Conservation (phyloP, 2,888 invertebrate genomes). For the Ectemnius cavifrons region DNA sequence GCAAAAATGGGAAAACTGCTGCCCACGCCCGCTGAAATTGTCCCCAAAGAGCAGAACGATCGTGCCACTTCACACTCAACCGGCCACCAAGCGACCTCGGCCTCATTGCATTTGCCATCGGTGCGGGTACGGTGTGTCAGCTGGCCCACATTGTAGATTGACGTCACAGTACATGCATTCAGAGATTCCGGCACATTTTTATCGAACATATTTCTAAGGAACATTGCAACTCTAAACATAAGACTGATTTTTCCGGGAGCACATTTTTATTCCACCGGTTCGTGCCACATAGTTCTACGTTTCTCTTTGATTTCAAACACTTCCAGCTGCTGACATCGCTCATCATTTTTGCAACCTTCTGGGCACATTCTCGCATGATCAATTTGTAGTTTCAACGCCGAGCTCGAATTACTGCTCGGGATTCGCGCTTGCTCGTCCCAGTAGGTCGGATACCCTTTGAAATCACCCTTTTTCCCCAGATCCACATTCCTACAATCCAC, state of each 20-base stretch:
- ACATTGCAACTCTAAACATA: too few relatives aligned
- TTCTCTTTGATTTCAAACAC: neutral
- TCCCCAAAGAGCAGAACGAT: neutral
- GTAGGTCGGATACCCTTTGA: slow-evolving; percentile 30
- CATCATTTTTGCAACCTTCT: slow-evolving; percentile 30
- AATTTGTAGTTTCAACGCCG: slow-evolving; percentile 13
- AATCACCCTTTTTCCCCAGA: neutral
- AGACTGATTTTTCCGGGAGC: too few relatives aligned
- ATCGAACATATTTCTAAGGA: too few relatives aligned
- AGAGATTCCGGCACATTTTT: too few relatives aligned
- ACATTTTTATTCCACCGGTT: too few relatives aligned
- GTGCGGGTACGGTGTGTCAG: too few relatives aligned
- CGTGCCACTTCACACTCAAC: slow-evolving; percentile 4
- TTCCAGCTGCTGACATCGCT: slow-evolving; percentile 33
- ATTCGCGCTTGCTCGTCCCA: slow-evolving; percentile 13
- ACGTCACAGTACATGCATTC: too few relatives aligned
- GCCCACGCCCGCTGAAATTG: neutral
- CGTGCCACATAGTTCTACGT: too few relatives aligned
- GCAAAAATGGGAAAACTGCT: slow-evolving; percentile 61
- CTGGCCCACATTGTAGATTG: too few relatives aligned
- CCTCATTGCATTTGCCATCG: slow-evolving; percentile 1
- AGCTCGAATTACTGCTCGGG: slow-evolving; percentile 8
- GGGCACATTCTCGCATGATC: slow-evolving; percentile 22
- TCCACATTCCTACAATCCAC: neutral
- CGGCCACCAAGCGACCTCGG: slow-evolving; percentile 17